These are phyloP conservation scores for Hippocampus zosterae DNA, from an alignment of 2,113 vertebrate species.

Conservation along the genomic window DNA sequence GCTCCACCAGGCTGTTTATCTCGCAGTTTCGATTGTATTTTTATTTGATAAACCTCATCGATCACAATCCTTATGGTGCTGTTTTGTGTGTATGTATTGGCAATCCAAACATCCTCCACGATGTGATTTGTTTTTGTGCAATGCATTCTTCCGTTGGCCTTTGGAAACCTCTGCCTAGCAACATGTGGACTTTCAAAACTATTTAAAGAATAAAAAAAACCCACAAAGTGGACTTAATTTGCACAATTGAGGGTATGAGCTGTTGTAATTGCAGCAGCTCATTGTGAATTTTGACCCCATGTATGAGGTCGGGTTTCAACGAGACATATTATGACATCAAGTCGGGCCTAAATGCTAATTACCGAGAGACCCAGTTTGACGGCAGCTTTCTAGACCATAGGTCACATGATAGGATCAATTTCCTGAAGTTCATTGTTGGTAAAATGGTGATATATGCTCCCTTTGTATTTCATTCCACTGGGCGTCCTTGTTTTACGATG, in stretches of 20 bases:
- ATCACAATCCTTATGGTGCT: no score
- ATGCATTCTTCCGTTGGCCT: no score
- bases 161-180: no score
- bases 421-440: neutral
- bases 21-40: no score
- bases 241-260: neutral
- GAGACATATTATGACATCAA: constrained; percentile 3
- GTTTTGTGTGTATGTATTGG: no score
- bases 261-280: neutral
- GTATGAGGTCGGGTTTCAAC: neutral
- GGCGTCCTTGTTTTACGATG: neutral
- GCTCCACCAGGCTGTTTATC: no score
- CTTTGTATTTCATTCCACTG: neutral
- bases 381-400: neutral
- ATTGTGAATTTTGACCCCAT: neutral
- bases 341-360: neutral
- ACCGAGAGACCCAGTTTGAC: neutral
- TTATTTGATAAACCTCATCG: no score
- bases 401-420: neutral
- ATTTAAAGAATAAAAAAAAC: no score
- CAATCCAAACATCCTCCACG: no score
- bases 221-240: neutral
- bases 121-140: no score
- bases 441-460: neutral
- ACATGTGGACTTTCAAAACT: no score